Conservation (phyloP, 2,797 vertebrate species). For the Cichlasoma orientale region DNA sequence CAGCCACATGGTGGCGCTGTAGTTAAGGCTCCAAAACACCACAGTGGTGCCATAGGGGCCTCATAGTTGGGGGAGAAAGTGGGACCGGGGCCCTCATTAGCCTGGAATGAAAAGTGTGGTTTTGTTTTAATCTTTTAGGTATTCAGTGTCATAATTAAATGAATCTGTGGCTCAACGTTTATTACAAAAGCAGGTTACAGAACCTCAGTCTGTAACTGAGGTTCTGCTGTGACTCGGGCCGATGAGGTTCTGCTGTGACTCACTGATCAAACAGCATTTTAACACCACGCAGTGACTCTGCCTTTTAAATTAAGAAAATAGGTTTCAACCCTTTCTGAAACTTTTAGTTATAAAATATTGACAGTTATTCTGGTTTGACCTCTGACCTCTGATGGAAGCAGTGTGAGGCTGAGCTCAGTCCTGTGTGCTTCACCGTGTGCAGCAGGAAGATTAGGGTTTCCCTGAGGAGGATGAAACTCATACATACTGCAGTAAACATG, state of each 20-base stretch:
- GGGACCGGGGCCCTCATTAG: background rate
- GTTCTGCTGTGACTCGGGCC: too few relatives aligned
- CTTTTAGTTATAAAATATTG: background rate
- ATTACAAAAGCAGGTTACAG: too few relatives aligned
- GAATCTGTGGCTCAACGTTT: background rate
- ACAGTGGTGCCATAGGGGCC: too few relatives aligned
- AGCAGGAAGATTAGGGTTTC: background rate
- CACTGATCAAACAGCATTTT: background rate
- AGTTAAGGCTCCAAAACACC: background rate
- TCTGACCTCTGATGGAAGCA: too few relatives aligned
- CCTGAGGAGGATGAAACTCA: background rate
- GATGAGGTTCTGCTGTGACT: too few relatives aligned
- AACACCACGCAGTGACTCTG: background rate
- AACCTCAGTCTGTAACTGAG: too few relatives aligned
- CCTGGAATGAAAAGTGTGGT: background rate
- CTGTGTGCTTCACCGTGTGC: too few relatives aligned
- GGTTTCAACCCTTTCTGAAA: background rate
- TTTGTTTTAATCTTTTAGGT: too few relatives aligned
- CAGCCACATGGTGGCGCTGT: too few relatives aligned
- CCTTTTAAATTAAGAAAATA: background rate
- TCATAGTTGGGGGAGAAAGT: background rate
- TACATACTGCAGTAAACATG: background rate
- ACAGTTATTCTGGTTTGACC: background rate
- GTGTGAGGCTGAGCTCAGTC: background rate
- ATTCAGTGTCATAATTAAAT: background rate